Evolutionary conservation across 2,797 vertebrate genomes (phyloP).

Genomic region (Sylvilagus floridanus): DNA sequence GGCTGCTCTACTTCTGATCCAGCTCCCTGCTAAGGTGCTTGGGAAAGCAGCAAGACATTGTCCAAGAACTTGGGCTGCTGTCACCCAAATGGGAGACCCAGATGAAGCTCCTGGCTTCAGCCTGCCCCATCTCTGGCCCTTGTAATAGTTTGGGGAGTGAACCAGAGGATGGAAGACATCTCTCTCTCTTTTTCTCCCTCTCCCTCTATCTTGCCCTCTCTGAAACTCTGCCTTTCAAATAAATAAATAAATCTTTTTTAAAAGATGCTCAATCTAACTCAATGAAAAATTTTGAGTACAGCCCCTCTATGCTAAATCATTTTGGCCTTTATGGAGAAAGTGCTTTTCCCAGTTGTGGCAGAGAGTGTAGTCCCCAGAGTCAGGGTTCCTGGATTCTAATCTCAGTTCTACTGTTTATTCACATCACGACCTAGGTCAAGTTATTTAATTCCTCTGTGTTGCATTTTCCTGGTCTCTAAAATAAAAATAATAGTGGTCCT

Average conservation of each 20-base stretch:
- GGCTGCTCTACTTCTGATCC: too few species aligned
- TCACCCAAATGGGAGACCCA: too few species aligned
- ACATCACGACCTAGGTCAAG: background rate
- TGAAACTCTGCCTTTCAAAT: too few species aligned
- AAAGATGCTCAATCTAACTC: background rate
- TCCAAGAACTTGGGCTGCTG: too few species aligned
- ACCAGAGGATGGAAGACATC: too few species aligned
- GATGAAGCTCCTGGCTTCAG: too few species aligned
- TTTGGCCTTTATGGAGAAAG: background rate
- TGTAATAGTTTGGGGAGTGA: too few species aligned
- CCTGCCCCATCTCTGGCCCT: too few species aligned
- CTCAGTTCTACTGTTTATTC: background rate
- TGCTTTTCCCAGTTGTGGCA: background rate
- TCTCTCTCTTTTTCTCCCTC: too few species aligned
- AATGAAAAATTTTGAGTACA: background rate
- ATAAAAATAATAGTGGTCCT: background rate
- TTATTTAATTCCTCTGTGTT: constrained; percentile 4
- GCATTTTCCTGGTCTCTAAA: constrained; percentile 10
- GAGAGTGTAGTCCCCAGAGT: background rate
- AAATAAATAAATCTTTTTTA: background rate
- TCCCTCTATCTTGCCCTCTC: too few species aligned
- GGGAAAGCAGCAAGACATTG: too few species aligned
- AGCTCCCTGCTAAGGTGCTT: too few species aligned
- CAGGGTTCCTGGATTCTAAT: background rate
- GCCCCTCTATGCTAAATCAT: constrained; percentile 40